Evolutionary conservation across 1,140 invertebrate genomes (phyloP).

Genomic region (Drosophila ohnishii): DNA sequence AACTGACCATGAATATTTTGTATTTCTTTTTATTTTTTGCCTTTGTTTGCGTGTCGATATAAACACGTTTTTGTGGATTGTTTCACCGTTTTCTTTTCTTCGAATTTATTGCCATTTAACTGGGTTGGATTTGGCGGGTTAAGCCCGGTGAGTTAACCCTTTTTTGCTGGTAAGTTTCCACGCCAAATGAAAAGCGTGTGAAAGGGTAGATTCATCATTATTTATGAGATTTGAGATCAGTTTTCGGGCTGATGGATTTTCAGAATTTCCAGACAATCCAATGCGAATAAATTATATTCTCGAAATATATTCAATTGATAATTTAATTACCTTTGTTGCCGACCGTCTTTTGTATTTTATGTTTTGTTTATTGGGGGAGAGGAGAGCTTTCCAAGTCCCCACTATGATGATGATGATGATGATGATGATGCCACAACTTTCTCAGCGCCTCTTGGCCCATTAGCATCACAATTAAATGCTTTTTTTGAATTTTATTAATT

Average conservation of each 20-base stretch:
- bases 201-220: slow-evolving; percentile 5
- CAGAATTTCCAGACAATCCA: slow-evolving; percentile 23
- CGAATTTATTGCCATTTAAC: slow-evolving; percentile 35
- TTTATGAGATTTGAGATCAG: slow-evolving; percentile 25
- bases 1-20: slow-evolving; percentile 55
- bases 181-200: slow-evolving; percentile 40
- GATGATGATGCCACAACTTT: slow-evolving; percentile 61
- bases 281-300: slow-evolving; percentile 37
- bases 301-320: slow-evolving; percentile 20
- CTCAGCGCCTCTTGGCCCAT: slow-evolving; percentile 50
- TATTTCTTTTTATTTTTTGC: background rate
- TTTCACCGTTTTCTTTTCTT: slow-evolving; percentile 38
- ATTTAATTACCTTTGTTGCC: slow-evolving; percentile 18
- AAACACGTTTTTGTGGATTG: slow-evolving; percentile 51
- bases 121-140: slow-evolving; percentile 38
- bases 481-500: slow-evolving; percentile 23
- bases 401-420: slow-evolving; percentile 31
- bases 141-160: slow-evolving; percentile 17
- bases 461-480: slow-evolving; percentile 68
- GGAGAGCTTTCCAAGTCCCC: slow-evolving; percentile 30
- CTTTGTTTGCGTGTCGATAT: slow-evolving; percentile 36
- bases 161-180: slow-evolving; percentile 32
- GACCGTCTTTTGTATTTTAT: slow-evolving; percentile 7
- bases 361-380: slow-evolving; percentile 1
- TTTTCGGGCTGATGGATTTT: slow-evolving; percentile 3